Conservation (phyloP, 2,797 vertebrate genomes). For the Hippocampus kuda region DNA sequence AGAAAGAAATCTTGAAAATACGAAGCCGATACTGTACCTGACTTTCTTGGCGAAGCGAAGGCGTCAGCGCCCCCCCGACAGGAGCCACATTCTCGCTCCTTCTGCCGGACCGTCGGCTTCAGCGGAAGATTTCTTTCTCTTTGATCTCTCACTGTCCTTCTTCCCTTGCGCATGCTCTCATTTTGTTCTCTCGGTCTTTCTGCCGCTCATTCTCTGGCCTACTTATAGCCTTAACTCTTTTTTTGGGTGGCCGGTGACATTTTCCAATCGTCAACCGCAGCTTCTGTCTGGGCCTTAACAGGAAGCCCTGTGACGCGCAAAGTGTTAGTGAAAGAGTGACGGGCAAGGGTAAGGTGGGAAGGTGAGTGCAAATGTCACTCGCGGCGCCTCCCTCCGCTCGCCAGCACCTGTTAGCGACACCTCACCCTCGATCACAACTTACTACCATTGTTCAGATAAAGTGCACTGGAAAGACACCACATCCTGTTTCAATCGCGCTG, state of each 20-base stretch:
- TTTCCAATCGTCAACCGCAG: slow-evolving; percentile 48
- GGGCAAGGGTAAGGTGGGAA: not conserved
- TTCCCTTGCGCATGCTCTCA: slow-evolving; percentile 4
- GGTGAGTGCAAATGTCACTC: not conserved
- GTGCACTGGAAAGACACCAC: slow-evolving; percentile 30
- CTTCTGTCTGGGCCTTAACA: slow-evolving; percentile 37
- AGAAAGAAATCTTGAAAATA: not conserved
- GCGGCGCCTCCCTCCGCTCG: slow-evolving; percentile 21
- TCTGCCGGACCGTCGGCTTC: slow-evolving; percentile 10
- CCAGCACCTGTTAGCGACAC: slow-evolving; percentile 20
- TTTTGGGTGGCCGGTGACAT: slow-evolving; percentile 53
- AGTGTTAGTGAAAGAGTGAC: slow-evolving; percentile 37
- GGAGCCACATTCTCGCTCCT: slow-evolving; percentile 20
- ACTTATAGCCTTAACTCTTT: slow-evolving; percentile 8
- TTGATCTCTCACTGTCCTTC: not conserved
- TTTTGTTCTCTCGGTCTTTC: slow-evolving; percentile 8
- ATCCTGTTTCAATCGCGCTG: slow-evolving; percentile 33
- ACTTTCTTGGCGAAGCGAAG: slow-evolving; percentile 8
- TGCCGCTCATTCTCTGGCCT: slow-evolving; percentile 26
- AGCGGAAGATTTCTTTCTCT: slow-evolving; percentile 8
- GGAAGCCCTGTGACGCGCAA: slow-evolving; percentile 37
- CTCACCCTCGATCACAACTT: not conserved
- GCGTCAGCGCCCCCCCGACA: slow-evolving; percentile 5
- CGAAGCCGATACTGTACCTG: slow-evolving; percentile 30
- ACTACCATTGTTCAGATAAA: slow-evolving; percentile 22